phyloP scores from a whole-genome alignment of 1,140 invertebrate genomes.

The Bilobella aurantiaca region DNA sequence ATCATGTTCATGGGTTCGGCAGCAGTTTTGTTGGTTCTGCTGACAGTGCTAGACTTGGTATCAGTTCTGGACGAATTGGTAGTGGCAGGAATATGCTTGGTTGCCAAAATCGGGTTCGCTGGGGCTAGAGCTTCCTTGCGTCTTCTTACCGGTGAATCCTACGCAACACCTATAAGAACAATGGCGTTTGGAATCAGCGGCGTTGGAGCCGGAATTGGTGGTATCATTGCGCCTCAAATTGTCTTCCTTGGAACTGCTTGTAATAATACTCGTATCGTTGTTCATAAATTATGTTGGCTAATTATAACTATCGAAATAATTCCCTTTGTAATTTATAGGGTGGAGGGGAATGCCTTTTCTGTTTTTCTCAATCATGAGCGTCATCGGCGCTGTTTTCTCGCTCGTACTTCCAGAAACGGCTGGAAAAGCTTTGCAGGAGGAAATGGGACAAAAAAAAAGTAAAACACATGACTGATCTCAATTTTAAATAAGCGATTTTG shows the following conservation, averaged over 20 bases:
- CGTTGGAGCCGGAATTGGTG: constrained; percentile 6
- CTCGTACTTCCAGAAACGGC: constrained; percentile 39
- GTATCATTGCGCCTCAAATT: constrained; percentile 13
- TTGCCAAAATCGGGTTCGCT: constrained; percentile 13
- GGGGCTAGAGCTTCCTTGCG: constrained; percentile 4
- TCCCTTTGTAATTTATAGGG: constrained; percentile 15
- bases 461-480: too few species aligned
- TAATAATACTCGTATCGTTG: neutral
- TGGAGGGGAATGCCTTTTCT: constrained; percentile 22
- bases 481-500: too few species aligned
- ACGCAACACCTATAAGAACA: constrained; percentile 9
- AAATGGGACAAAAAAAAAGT: neutral
- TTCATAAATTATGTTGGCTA: too few species aligned
- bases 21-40: neutral
- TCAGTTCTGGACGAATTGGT: neutral
- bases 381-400: constrained; percentile 41
- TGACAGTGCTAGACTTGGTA: constrained; percentile 1
- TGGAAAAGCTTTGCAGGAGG: constrained; percentile 14
- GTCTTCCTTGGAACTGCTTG: constrained; percentile 6
- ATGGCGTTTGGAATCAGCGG: constrained; percentile 18
- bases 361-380: constrained; percentile 36
- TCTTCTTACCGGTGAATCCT: constrained; percentile 9
- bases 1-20: constrained; percentile 9
- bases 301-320: too few species aligned
- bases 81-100: constrained; percentile 5